phyloP scores from a whole-genome alignment of 2,888 invertebrate genomes.

The Leucophenga montana region DNA sequence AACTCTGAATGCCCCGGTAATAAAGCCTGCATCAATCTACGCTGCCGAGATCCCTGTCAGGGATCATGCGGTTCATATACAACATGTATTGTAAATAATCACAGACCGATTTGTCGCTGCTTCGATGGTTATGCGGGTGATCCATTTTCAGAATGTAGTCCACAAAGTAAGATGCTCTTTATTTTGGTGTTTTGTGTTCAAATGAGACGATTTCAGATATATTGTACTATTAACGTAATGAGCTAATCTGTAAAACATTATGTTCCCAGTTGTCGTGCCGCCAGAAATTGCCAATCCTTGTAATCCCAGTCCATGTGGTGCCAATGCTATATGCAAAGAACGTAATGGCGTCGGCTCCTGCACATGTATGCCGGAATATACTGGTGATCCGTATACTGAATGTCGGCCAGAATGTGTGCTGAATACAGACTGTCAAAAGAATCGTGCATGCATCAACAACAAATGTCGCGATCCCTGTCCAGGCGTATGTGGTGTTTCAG shows the following conservation, averaged over 20 bases:
- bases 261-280: slow-evolving; percentile 67
- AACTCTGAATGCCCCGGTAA: slow-evolving; percentile 89
- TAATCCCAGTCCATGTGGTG: slow-evolving; percentile 89
- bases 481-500: slow-evolving; percentile 86
- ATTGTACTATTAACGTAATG: slow-evolving; percentile 9
- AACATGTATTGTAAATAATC: slow-evolving; percentile 85
- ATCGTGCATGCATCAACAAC: slow-evolving; percentile 86
- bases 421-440: slow-evolving; percentile 85
- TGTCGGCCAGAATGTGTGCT: slow-evolving; percentile 90
- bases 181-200: background rate
- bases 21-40: slow-evolving; percentile 86
- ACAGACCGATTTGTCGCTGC: slow-evolving; percentile 88
- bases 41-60: slow-evolving; percentile 87
- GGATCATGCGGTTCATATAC: slow-evolving; percentile 88
- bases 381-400: slow-evolving; percentile 89
- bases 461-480: slow-evolving; percentile 90
- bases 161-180: slow-evolving; percentile 74
- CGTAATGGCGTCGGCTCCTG: slow-evolving; percentile 88
- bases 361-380: slow-evolving; percentile 85
- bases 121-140: slow-evolving; percentile 86
- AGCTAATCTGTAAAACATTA: background rate
- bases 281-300: slow-evolving; percentile 82
- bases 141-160: slow-evolving; percentile 85
- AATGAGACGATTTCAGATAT: slow-evolving; percentile 65
- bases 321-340: slow-evolving; percentile 88